These are phyloP conservation scores for Semaprochilodus insignis DNA, from an alignment of 2,797 vertebrate genomes.

Conservation along the genomic window DNA sequence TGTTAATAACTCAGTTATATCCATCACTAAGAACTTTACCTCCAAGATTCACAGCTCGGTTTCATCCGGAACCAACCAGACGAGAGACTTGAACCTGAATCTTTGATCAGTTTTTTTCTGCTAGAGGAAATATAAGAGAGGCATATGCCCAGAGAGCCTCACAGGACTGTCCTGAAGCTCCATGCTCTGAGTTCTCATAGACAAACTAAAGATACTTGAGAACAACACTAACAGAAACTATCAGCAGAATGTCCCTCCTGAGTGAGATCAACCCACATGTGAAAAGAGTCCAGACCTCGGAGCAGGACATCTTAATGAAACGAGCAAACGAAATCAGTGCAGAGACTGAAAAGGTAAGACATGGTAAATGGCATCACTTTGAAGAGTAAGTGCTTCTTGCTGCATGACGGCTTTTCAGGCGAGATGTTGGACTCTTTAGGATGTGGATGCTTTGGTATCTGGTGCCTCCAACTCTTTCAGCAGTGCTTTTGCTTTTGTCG, in stretches of 20 bases:
- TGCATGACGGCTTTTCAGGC: too few species aligned
- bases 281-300: slow-evolving; percentile 40
- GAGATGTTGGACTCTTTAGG: too few species aligned
- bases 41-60: not conserved
- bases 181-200: not conserved
- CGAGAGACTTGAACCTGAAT: not conserved
- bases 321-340: slow-evolving; percentile 57
- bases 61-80: not conserved
- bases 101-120: not conserved
- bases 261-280: slow-evolving; percentile 52
- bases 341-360: slow-evolving; percentile 70
- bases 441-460: too few species aligned
- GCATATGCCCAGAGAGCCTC: not conserved
- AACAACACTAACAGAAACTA: not conserved
- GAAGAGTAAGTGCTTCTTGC: too few species aligned
- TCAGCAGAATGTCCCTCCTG: slow-evolving; percentile 49
- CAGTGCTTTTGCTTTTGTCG: too few species aligned
- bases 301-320: slow-evolving; percentile 41
- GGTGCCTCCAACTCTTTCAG: too few species aligned
- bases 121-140: not conserved
- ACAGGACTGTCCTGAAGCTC: too few species aligned
- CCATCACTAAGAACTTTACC: not conserved
- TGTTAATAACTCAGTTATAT: not conserved
- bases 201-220: not conserved
- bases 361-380: not conserved